Evolutionary conservation across 2,888 invertebrate species (phyloP).

Genomic region (Meiosimyza decipiens): DNA sequence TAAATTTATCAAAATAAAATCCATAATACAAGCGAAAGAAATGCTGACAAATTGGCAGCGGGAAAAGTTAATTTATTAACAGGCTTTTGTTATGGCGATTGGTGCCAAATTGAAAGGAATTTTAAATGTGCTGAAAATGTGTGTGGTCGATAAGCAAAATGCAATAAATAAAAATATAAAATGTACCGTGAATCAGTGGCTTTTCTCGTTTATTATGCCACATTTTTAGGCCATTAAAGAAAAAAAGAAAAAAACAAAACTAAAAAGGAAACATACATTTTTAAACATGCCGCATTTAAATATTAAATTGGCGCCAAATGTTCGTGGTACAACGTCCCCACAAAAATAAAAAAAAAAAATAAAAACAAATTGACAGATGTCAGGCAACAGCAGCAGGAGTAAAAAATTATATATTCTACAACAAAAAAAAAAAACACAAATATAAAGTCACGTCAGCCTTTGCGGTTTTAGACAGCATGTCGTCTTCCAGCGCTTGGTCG

Average conservation of each 20-base stretch:
- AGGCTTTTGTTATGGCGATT: slow-evolving; percentile 4
- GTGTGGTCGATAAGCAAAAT: slow-evolving; percentile 10
- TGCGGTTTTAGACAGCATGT: slow-evolving; percentile 34
- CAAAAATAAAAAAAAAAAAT: slow-evolving; percentile 3
- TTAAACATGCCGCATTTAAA: slow-evolving; percentile 10
- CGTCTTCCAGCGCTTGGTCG: not conserved
- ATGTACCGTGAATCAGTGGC: slow-evolving; percentile 36
- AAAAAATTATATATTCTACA: not conserved
- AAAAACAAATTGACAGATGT: slow-evolving; percentile 46
- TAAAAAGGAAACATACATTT: not conserved
- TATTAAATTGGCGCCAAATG: slow-evolving; percentile 55
- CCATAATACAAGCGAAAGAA: not conserved
- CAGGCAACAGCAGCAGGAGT: not conserved
- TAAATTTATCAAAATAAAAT: slow-evolving; percentile 22
- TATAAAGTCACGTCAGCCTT: slow-evolving; percentile 14
- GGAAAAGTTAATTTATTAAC: slow-evolving; percentile 29
- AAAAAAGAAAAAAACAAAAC: no score
- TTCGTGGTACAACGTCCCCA: slow-evolving; percentile 48
- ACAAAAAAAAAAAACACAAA: no score
- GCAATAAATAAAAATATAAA: slow-evolving; percentile 17
- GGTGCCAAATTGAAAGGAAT: slow-evolving; percentile 24
- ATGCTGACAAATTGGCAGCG: slow-evolving; percentile 31
- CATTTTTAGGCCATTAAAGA: no score
- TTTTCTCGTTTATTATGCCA: slow-evolving; percentile 18
- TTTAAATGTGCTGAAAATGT: slow-evolving; percentile 13